Evolutionary conservation across 2,113 vertebrate genomes (phyloP), one percentile per base, ranked within the genome.

Genomic region (Rutilus rutilus): DNA sequence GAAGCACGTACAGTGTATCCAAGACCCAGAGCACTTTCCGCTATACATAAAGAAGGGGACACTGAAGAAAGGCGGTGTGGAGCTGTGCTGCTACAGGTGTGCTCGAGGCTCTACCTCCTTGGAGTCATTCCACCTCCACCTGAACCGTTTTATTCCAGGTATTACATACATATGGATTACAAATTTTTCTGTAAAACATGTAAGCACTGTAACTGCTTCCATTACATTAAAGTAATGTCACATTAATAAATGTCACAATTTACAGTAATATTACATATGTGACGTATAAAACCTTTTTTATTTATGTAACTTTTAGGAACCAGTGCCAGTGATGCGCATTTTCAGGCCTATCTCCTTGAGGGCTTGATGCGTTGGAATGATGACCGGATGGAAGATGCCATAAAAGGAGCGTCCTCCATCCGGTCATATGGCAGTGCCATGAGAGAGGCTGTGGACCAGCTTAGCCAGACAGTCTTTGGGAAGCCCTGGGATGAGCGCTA

Each of bases 91-190:
- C 9, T 82, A 47, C 25, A 80, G 78, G n/a, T 79, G 69, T 76
- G 83, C 84, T 33, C 36, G 33, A 17, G 76, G 77, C 19, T 88
- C 69, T 6, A 78, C 69, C 6, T 88, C 60, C 11, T 30, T 86
- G 45, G 73, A 73, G 50, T 78, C 23, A 7, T 88, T 86, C 30
- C 47, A 82, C 69, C 78, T 85, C 19, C 84, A 88, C 36, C 39
- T 87, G 57, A 23, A 59, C 57, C 77, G 42, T 14, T 82, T 86
- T 47, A 88, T 88, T 19, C 87, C 78, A 76, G 67, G 67, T 85
- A 67, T 71, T 74, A 36, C 65, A 67, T 69, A 9, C 69, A 73
- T n/a, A 42, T n/a, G 17, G 8, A n/a, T 73, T 67, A 17, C 6
- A 4, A 3, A 9, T 67, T 36, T 50, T 67, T 30, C 27, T 67